Evolutionary conservation across 2,113 vertebrate species (phyloP).

Genomic region (Myotis davidii): DNA sequence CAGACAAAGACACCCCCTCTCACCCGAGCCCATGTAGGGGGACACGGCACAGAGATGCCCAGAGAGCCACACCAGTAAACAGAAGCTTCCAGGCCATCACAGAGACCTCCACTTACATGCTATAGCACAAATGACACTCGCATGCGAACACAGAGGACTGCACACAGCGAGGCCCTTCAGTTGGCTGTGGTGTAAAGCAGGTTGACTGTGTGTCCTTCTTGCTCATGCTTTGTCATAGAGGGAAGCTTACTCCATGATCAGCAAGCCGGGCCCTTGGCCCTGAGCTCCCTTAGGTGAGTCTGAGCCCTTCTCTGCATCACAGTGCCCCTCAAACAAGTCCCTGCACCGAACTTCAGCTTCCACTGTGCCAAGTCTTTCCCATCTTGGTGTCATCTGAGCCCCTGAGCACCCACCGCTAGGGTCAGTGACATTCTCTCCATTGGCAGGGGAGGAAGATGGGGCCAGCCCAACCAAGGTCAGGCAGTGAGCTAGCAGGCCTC

Average conservation of each 20-base stretch:
- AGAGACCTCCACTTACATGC: too few species aligned
- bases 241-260: background rate
- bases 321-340: background rate
- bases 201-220: background rate
- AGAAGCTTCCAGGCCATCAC: background rate
- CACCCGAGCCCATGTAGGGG: rapidly evolving
- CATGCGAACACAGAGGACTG: background rate
- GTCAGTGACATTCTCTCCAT: background rate
- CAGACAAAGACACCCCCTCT: background rate
- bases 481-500: background rate
- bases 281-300: background rate
- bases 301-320: background rate
- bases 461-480: background rate
- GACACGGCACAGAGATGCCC: background rate
- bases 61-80: background rate
- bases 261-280: background rate
- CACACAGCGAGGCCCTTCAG: background rate
- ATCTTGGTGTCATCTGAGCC: background rate
- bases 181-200: background rate
- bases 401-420: background rate
- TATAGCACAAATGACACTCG: background rate
- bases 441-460: background rate
- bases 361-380: background rate
- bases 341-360: background rate
- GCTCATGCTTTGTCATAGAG: background rate